These are phyloP conservation scores for Rhopilema esculentum DNA, from an alignment of 30 jellyfish, hydroid and myxozoan species.

Conservation along the genomic window DNA sequence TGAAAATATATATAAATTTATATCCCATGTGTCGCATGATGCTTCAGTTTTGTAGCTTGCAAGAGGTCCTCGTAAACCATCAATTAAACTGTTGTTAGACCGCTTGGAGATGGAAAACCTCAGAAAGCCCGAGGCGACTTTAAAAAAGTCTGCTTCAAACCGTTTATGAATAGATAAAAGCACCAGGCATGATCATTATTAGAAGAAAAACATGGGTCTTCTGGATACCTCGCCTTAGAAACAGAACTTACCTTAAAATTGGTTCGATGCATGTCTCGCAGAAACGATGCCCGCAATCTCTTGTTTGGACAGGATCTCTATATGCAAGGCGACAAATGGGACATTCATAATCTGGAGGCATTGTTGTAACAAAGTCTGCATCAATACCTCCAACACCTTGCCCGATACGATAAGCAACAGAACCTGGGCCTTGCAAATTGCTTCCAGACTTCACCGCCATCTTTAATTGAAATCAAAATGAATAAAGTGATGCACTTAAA, in stretches of 20 bases:
- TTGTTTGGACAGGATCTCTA: slow-evolving; percentile 95
- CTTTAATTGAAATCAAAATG: slow-evolving; percentile 5
- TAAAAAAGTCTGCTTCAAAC: too few relatives aligned
- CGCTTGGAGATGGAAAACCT: too few relatives aligned
- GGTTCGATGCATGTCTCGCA: slow-evolving; percentile 95
- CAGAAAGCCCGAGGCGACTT: too few relatives aligned
- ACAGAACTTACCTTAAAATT: slow-evolving; percentile 80
- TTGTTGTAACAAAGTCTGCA: slow-evolving; percentile 87
- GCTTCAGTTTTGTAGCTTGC: too few relatives aligned
- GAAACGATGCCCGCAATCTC: slow-evolving; percentile 98
- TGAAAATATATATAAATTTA: too few relatives aligned
- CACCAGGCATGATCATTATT: too few relatives aligned
- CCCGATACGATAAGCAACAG: slow-evolving; percentile 71
- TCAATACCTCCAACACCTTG: slow-evolving; percentile 97
- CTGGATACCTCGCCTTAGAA: too few relatives aligned
- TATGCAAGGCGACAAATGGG: slow-evolving; percentile 95
- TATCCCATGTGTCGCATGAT: too few relatives aligned
- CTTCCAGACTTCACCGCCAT: slow-evolving; percentile 79
- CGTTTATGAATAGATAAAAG: too few relatives aligned
- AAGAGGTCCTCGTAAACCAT: too few relatives aligned
- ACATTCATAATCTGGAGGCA: slow-evolving; percentile 92
- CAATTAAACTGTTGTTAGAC: too few relatives aligned
- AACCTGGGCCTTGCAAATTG: slow-evolving; percentile 33
- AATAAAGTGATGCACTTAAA: slow-evolving; percentile 33
- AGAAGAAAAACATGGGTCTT: too few relatives aligned